Evolutionary conservation across 2,113 vertebrate species (phyloP), one percentile per base, ranked within the genome.

Genomic region (Forbesichthys papilliferus): DNA sequence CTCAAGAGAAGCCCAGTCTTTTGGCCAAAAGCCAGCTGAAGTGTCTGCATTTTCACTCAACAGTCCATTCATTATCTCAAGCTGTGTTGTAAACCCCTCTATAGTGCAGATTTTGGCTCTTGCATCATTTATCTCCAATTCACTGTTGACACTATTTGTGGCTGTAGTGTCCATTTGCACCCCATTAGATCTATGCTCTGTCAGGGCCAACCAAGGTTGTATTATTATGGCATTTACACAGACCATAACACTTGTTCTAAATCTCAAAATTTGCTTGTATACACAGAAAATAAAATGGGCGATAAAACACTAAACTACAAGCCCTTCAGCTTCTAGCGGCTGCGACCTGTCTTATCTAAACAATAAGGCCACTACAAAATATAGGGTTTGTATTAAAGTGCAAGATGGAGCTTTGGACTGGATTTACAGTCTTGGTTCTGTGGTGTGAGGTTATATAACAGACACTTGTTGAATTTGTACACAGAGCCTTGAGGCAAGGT

Each of bases 351-450:
- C 72, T 68, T 46, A 67, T 77, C 64, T 56, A 33, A 82, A 90
- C 84, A 86, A 85, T 63, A 72, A 78, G 49, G 49, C 72, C 73
- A 80, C 75, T 84, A 71, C 61, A 80, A 68, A 66, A 75, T 74
- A 53, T 48, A 36, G 14, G 60, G 61, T 11, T 9, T 11, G 3
- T 33, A 52, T 52, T 14, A 52, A 52, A 11, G 11, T 51, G 49
- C 10, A 51, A 7, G 3, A 9, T 9, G 49, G 13, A 51, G 36
- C 36, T 42, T 42, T 42, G 36, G 36, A 7, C 36, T 42, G 36
- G 36, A 42, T 42, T 42, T 42, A 42, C 7, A 42, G 36, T 42
- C 36, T 42, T 4, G 3, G 36, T 42, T 42, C 36, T 42, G 36
- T 6, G 36, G 36, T 42, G 4, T 42, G 36, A 42, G 36, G 36